These are phyloP conservation scores for Ctenochaetus hawaiiensis DNA, from an alignment of 2,797 vertebrate genomes.

Conservation along the genomic window DNA sequence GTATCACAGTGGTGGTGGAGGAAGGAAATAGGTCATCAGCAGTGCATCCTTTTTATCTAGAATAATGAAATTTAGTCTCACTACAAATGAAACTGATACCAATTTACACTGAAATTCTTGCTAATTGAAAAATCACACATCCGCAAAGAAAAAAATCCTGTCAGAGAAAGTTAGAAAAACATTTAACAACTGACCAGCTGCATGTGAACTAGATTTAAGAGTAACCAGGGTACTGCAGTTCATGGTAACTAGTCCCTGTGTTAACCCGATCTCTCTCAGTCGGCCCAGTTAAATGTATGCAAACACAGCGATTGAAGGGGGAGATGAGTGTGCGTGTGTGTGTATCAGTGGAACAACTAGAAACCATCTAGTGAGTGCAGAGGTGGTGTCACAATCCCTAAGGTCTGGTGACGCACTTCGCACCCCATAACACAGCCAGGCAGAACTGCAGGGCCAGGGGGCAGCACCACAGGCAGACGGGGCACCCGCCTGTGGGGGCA, in stretches of 20 bases:
- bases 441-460: conserved; percentile 23
- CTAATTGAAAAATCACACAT: conserved; percentile 9
- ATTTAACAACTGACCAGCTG: conserved; percentile 30
- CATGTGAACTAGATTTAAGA: conserved; percentile 42
- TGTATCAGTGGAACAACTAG: conserved; percentile 35
- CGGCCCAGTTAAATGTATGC: conserved; percentile 40
- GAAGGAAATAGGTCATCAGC: conserved; percentile 5
- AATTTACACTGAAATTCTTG: not conserved
- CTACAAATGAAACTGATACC: conserved; percentile 27
- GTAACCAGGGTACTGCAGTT: conserved; percentile 45
- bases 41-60: not conserved
- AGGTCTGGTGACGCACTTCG: conserved; percentile 71
- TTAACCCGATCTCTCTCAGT: conserved; percentile 47
- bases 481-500: conserved; percentile 25
- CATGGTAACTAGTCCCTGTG: conserved; percentile 36
- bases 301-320: conserved; percentile 11
- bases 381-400: conserved; percentile 38
- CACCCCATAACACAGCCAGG: conserved; percentile 58
- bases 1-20: conserved; percentile 1
- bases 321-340: not conserved
- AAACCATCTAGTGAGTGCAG: conserved; percentile 31
- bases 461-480: conserved; percentile 30
- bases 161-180: conserved; percentile 1
- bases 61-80: conserved; percentile 3
- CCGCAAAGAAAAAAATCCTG: not conserved